These are phyloP conservation scores for Aspidiotus destructor DNA, from an alignment of 2,888 invertebrate species.

Conservation along the genomic window DNA sequence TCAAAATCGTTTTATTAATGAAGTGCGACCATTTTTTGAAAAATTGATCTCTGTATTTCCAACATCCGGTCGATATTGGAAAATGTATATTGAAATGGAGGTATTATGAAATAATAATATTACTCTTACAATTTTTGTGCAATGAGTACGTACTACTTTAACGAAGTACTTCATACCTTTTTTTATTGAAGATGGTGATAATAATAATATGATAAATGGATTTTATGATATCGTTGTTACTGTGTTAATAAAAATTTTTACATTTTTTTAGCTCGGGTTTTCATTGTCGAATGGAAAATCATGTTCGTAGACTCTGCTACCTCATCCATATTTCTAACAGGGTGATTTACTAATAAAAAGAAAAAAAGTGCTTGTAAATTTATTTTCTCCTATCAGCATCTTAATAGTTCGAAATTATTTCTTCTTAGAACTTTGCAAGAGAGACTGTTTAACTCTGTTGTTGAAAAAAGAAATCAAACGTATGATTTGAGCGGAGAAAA, in stretches of 20 bases:
- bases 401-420: too few relatives aligned
- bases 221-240: slow-evolving; percentile 15
- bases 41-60: slow-evolving; percentile 89
- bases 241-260: slow-evolving; percentile 23
- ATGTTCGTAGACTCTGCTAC: background rate
- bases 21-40: slow-evolving; percentile 86
- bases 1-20: slow-evolving; percentile 74
- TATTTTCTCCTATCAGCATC: too few relatives aligned
- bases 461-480: too few relatives aligned
- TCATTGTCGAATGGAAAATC: background rate
- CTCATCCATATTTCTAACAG: too few relatives aligned
- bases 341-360: too few relatives aligned
- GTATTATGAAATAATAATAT: slow-evolving; percentile 44
- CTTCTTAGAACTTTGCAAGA: too few relatives aligned
- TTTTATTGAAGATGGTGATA: too few relatives aligned
- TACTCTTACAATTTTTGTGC: slow-evolving; percentile 21
- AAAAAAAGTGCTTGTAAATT: too few relatives aligned
- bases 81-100: slow-evolving; percentile 97
- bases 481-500: too few relatives aligned
- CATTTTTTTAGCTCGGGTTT: background rate
- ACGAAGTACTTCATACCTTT: slow-evolving; percentile 9
- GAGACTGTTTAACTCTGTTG: too few relatives aligned
- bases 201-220: too few relatives aligned
- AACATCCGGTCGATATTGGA: slow-evolving; percentile 95
- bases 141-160: slow-evolving; percentile 23